Conservation (phyloP, 2,113 vertebrate genomes). For the Chloebia gouldiae region DNA sequence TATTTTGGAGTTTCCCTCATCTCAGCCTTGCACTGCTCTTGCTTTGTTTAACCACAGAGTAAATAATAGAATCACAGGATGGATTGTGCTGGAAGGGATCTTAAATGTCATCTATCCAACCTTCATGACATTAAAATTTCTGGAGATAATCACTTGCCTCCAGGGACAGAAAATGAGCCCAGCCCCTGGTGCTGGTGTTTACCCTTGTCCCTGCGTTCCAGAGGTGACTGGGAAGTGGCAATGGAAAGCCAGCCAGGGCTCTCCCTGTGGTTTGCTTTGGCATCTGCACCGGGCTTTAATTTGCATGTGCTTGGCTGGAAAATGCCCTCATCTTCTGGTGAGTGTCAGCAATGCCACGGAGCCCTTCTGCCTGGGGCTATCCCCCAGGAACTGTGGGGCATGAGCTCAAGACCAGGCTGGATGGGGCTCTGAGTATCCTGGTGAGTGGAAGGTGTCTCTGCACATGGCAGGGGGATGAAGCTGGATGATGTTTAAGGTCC, state of each 20-base stretch:
- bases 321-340: background rate
- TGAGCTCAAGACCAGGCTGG: background rate
- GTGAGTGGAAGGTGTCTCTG: background rate
- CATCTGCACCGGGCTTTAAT: background rate
- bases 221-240: background rate
- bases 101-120: background rate
- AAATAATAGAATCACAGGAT: background rate
- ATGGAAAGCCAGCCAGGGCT: background rate
- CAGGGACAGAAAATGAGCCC: background rate
- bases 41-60: background rate
- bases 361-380: background rate
- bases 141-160: background rate
- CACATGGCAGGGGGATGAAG: background rate
- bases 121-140: background rate
- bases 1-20: background rate
- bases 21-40: background rate
- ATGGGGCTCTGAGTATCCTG: background rate
- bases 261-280: background rate
- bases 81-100: background rate
- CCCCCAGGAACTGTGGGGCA: background rate
- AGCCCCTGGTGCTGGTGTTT: background rate
- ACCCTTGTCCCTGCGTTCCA: background rate
- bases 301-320: background rate
- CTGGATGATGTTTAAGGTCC: background rate
- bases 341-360: accelerated